Base-by-base conservation (phyloP, 2,797 vertebrate species). In the Chelon labrosus region DNA sequence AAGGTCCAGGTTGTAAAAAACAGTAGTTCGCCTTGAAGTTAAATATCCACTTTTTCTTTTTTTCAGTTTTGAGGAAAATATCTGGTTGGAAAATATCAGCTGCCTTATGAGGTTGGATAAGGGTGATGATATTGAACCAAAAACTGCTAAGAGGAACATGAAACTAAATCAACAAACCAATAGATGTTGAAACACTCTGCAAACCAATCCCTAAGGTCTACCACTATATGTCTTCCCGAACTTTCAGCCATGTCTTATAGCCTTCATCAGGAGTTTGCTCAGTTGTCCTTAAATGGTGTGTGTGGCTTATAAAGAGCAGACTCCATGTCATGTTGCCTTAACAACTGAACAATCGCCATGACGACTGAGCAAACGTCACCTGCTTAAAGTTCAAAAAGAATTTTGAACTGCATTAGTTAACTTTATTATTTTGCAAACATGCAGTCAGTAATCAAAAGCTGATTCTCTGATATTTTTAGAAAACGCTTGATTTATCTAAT, bases 281-380 rank as follows among this genome's bases (percentile, higher is more conserved):
- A n/a, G 12, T 37, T 46, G 27, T 70, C 51, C 17, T 51, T 60
- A 22, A 51, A 31, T 38, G 27, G 59, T 57, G 38, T 52, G 51
- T 63, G 38, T 3, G 31, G 31, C 31, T 31, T 31, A 52, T 16
- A 63, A 42, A 64, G 53, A 51, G 19, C 42, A 51, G 9, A 46
- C 46, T 63, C 59, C 22, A n/a, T 13, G 14, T 42, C 38, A 57
- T 58, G 52, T 51, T 65, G 38, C 60, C 38, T 51, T 55, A 19
- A 55, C 49, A 64, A 60, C 27, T 17, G 5, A 65, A 52, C 7
- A 16, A 17, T 65, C 22, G 13, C 65, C 52, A 39, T 46, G 42
- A 37, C 44, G 52, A 60, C 44, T 22, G 49, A 64, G 39, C 53
- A 74, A 66, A 73, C 12, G 56, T 22, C 58, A 75, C 25, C 44